Evolutionary conservation across 1,140 invertebrate species (phyloP).

Genomic region (Copidosoma floridanum): DNA sequence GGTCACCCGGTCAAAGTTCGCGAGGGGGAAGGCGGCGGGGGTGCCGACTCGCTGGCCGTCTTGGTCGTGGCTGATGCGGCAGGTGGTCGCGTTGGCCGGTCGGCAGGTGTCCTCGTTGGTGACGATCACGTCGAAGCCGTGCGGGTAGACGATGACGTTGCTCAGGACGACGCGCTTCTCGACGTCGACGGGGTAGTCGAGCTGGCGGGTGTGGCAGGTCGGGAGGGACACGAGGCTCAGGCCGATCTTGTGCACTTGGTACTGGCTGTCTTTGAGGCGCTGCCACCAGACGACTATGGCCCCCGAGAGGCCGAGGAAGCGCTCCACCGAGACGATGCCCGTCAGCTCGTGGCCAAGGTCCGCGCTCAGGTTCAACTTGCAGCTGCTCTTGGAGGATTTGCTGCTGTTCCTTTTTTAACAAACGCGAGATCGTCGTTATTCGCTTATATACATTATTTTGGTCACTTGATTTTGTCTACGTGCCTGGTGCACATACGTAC

Average conservation of each 20-base stretch:
- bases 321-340: neutral
- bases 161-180: neutral
- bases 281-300: slow-evolving; percentile 13
- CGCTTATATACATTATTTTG: too few relatives aligned
- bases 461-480: too few relatives aligned
- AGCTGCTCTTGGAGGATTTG: neutral
- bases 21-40: slow-evolving; percentile 9
- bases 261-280: slow-evolving; percentile 4
- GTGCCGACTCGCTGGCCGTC: neutral
- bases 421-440: too few relatives aligned
- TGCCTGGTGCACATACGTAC: too few relatives aligned
- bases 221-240: neutral
- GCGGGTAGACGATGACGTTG: slow-evolving; percentile 6
- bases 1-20: slow-evolving; percentile 9
- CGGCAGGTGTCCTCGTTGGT: neutral
- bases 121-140: slow-evolving; percentile 1
- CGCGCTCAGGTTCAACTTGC: neutral
- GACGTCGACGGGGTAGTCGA: neutral
- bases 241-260: slow-evolving; percentile 4
- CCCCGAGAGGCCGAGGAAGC: neutral
- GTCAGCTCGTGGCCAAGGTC: slow-evolving; percentile 1
- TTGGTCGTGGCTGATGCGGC: slow-evolving; percentile 2
- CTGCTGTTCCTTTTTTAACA: neutral
- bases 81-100: neutral
- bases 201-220: neutral